Evolutionary conservation across 2,113 vertebrate genomes (phyloP), one percentile per base, ranked within the genome.

Genomic region (Cyprinus carpio): DNA sequence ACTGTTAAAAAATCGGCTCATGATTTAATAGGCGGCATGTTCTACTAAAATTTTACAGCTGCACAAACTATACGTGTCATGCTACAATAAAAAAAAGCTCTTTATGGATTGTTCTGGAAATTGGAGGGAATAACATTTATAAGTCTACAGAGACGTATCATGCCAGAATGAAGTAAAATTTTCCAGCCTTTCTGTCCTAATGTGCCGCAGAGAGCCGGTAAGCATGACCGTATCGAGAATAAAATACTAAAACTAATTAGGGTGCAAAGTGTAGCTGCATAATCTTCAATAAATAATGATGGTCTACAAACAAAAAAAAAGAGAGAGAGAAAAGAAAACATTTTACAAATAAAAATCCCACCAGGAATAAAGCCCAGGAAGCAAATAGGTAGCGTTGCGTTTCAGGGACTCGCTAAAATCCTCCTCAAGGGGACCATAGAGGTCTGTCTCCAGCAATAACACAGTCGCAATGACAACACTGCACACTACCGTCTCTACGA

Each of bases 261-360:
- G 84, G 71, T 65, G 83, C 67, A 87, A 89, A 88, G 87, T 81
- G 88, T 78, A 90, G 82, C 87, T 71, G 87, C 78, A 62, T 76
- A 77, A 75, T 85, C 74, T 91, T 91, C 89, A 91, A 91, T 91
- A 91, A 91, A 91, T 91, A 90, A 89, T 77, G 76, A 84, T 84
- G 88, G 37, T 88, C 87, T 90, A 85, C 84, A 86, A 86, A 88
- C 54, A 65, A 74, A 80, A 83, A 11, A 51, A 51, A 75, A 54
- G 67, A 20, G 0, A 18, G 27, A 18, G 79, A 77, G 16, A 54
- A 54, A 54, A 72, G 75, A 74, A 27, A 71, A 9, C 7, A 37
- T 37, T 43, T 65, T 83, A 89, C 87, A 90, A 88, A 90, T 86
- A 76, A 71, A 76, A 75, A 64, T 29, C 27, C 5, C 7, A 82